Evolutionary conservation across 2,797 vertebrate species (phyloP).

Genomic region (Hydrolagus colliei): DNA sequence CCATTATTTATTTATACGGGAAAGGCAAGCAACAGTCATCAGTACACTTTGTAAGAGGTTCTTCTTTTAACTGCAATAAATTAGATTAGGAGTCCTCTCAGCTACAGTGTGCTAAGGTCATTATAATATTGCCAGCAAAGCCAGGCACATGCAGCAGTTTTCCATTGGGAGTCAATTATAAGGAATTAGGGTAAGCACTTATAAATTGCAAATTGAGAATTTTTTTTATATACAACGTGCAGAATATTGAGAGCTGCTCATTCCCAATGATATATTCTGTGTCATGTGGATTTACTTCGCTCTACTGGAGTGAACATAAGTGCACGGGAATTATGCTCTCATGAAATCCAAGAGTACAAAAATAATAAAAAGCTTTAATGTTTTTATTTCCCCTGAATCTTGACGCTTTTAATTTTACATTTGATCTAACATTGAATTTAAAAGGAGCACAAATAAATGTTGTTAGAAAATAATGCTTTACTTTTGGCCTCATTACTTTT

Average conservation of each 20-base stretch:
- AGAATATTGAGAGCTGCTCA: neutral
- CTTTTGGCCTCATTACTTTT: neutral
- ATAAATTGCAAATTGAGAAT: neutral
- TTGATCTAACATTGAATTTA: neutral
- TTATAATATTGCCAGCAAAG: neutral
- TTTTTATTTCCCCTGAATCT: neutral
- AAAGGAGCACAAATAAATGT: too few species aligned
- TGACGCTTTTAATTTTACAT: neutral
- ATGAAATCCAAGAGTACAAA: neutral
- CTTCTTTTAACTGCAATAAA: neutral
- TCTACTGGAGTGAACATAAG: neutral
- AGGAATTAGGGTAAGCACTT: neutral
- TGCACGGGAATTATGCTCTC: neutral
- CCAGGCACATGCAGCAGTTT: neutral
- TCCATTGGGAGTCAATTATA: neutral
- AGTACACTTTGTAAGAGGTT: neutral
- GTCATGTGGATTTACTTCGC: neutral
- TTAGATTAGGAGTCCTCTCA: neutral
- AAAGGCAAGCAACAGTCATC: neutral
- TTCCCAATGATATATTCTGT: neutral
- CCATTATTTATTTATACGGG: neutral
- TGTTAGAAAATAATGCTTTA: neutral
- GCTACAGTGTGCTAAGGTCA: neutral
- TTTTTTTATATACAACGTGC: neutral
- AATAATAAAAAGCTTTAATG: neutral